phyloP scores from a whole-genome alignment of 92 coral and sea anemone species.

The Porites rus region DNA sequence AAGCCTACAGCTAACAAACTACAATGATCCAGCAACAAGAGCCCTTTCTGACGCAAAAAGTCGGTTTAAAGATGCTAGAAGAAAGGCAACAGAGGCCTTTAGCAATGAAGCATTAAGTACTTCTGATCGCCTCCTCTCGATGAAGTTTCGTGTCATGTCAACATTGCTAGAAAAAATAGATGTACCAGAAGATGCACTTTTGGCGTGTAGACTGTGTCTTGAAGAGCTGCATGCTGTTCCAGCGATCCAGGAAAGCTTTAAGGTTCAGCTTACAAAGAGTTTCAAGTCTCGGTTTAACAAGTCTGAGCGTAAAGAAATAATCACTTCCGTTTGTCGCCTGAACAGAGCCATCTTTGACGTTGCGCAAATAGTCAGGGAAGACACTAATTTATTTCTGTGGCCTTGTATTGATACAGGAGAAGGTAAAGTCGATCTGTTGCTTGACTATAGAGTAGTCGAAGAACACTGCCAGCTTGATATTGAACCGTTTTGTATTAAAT shows the following conservation, averaged over 20 bases:
- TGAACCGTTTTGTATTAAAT: background rate
- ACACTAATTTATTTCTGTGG: background rate
- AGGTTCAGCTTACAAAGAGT: background rate
- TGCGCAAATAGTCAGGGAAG: background rate
- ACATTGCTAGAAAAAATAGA: constrained; percentile 39
- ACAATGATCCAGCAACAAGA: background rate
- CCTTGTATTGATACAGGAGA: background rate
- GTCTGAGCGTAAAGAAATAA: constrained; percentile 3
- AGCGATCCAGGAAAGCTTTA: constrained; percentile 20
- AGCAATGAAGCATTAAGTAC: constrained; percentile 35
- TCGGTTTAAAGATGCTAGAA: constrained; percentile 40
- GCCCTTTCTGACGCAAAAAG: constrained; percentile 21
- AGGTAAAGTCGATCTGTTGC: background rate
- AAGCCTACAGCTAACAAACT: background rate
- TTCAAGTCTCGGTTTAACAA: constrained; percentile 13
- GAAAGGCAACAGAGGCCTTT: constrained; percentile 8
- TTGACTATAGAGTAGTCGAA: background rate
- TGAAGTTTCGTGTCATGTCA: constrained; percentile 50
- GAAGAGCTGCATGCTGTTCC: constrained; percentile 48
- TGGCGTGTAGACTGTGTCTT: constrained; percentile 28
- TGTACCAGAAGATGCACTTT: background rate
- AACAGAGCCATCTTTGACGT: constrained; percentile 14
- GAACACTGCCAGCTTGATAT: background rate
- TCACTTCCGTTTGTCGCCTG: constrained; percentile 11
- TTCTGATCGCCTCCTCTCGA: constrained; percentile 52